phyloP scores from a whole-genome alignment of 2,797 vertebrate genomes.

The Notolepis coatsorum region DNA sequence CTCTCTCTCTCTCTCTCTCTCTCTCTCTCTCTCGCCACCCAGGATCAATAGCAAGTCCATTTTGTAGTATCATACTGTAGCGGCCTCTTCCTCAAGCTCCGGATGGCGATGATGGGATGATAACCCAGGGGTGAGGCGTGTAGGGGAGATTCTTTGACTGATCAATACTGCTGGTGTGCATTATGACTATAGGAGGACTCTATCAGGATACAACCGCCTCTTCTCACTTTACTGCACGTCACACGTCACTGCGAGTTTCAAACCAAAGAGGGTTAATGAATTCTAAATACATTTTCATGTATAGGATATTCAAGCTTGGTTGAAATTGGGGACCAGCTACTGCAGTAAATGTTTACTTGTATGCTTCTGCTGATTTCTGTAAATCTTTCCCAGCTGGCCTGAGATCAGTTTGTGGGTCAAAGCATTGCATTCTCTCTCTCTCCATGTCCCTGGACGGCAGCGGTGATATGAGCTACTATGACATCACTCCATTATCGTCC shows the following conservation, averaged over 20 bases:
- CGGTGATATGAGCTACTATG: constrained; percentile 77
- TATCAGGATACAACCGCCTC: constrained; percentile 23
- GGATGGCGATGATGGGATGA: constrained; percentile 85
- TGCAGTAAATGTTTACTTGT: background rate
- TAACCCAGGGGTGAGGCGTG: constrained; percentile 78
- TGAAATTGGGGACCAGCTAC: background rate
- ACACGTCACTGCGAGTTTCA: background rate
- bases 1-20: constrained; percentile 36
- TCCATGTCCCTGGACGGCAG: constrained; percentile 66
- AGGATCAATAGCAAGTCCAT: constrained; percentile 86
- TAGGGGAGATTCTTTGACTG: constrained; percentile 72
- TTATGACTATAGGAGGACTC: constrained; percentile 62
- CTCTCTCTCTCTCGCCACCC: constrained; percentile 63
- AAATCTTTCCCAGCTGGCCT: constrained; percentile 34
- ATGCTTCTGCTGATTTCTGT: constrained; percentile 13
- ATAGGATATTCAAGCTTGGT: background rate
- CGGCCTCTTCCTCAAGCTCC: constrained; percentile 77
- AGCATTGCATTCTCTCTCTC: constrained; percentile 44
- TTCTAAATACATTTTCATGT: constrained; percentile 4
- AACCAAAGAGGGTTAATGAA: background rate
- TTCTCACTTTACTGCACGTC: constrained; percentile 13
- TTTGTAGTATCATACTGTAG: constrained; percentile 80
- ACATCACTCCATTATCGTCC: constrained; percentile 83
- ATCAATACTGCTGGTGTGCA: constrained; percentile 78
- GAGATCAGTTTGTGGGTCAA: constrained; percentile 55